These are phyloP conservation scores for Charaxes varanes DNA, from an alignment of 1,140 invertebrate genomes.

Conservation along the genomic window DNA sequence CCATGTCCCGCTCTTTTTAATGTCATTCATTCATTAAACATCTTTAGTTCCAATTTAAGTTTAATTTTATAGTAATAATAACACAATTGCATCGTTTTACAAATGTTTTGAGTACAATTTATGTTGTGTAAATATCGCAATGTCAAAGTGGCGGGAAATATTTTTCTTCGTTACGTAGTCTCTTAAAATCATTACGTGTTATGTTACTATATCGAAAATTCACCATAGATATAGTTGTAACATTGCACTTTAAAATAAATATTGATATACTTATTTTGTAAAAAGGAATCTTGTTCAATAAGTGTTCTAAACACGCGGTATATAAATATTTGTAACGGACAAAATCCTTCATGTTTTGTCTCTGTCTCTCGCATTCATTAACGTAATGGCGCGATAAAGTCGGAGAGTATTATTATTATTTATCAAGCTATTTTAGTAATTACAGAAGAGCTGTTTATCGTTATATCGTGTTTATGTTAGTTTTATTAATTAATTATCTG, in stretches of 20 bases:
- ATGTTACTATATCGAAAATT: constrained; percentile 1
- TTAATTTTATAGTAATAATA: too few relatives aligned
- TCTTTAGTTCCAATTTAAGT: too few relatives aligned
- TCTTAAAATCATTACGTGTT: constrained; percentile 18
- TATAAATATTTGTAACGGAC: constrained; percentile 42
- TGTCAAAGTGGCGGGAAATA: constrained; percentile 58
- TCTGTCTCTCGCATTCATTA: constrained; percentile 29
- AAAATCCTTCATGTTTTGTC: constrained; percentile 40
- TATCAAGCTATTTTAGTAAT: constrained; percentile 23
- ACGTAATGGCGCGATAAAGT: constrained; percentile 30
- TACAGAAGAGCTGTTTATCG: constrained; percentile 8
- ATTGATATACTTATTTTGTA: too few relatives aligned
- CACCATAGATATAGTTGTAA: constrained; percentile 1
- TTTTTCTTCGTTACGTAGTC: constrained; percentile 22
- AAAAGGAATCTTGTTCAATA: too few relatives aligned
- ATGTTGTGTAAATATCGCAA: constrained; percentile 7
- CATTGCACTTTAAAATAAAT: too few relatives aligned
- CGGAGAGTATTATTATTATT: constrained; percentile 29
- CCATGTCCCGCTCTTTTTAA: constrained; percentile 71
- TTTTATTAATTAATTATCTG: not conserved
- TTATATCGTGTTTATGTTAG: constrained; percentile 11
- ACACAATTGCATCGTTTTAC: too few relatives aligned
- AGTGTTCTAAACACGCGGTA: constrained; percentile 25
- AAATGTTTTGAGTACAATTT: constrained; percentile 1
- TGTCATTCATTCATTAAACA: constrained; percentile 43